Base-by-base conservation (phyloP, 2,888 invertebrate genomes). In the Magallana nippona region DNA sequence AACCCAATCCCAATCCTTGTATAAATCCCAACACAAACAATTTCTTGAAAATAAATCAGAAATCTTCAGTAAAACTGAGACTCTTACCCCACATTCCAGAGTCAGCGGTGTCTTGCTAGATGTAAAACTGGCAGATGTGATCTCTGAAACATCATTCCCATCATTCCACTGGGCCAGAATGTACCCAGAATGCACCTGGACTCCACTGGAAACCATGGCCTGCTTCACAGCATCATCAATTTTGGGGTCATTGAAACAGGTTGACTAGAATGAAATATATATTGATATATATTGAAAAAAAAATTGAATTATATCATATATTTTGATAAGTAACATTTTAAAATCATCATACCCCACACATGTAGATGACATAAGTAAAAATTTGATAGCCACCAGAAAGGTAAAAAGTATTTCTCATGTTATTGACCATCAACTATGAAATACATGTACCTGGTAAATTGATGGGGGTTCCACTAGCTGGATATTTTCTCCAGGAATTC, bases 401-500 rank as follows among this genome's bases (percentile, higher is more conserved):
- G 5, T 44, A 8, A 5, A 8, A 44, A 44, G 8, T 44, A 44
- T 44, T 27, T 44, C 44, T 44, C 44, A 5, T 44, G 0, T 5
- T 44, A 44, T 44, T 44, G 44, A 44, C 44, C 8, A 44, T 44
- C 44, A 44, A 44, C 5, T 8, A 8, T 0, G 44, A 44, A 5
- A 8, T 44, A 85, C n/a, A n/a, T n/a, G 84, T 83, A 93, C 93
- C 89, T 91, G 89, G 84, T 89, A 88, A 10, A 83, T 82, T 10
- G 86, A 71, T 10, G 93, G 92, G 8, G 93, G 93, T 78, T 90
- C 85, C 0, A 97, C 95, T 81, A 96, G 95, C 3, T 95, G 93
- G 17, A 97, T 96, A 89, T 95, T 95, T 5, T 94, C 91, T 0
- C 95, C 95, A 0, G 95, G 93, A 0, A 97, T 92, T 1, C 96